Base-by-base conservation (phyloP, 92 coral and sea anemone genomes). In the Heliopora coerulea region DNA sequence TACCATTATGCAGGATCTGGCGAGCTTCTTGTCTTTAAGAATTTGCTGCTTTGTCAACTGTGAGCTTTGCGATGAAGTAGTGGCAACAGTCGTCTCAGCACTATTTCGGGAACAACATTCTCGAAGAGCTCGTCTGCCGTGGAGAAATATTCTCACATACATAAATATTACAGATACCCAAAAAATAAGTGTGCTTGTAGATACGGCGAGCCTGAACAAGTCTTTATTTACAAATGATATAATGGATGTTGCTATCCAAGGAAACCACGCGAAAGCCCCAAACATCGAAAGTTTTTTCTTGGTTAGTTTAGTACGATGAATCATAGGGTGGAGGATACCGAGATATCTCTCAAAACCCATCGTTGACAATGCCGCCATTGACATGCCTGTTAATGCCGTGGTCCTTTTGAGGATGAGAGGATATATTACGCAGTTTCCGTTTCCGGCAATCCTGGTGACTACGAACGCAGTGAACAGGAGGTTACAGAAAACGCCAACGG, bases 311-410 rank as follows among this genome's bases (percentile, higher is more conserved):
- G 3, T 27, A 0, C 15, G 19, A 61, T 61, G 67, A 61, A 2
- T 19, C 3, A 61, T 10, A 6, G 67, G 67, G 31, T 61, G 67
- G 15, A 61, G 6, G 2, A 61, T 42, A 14, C 67, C 67, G 39
- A 61, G 12, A 24, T 56, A 56, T 56, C 62, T 56, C 28, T 56
- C 62, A 19, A 56, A 1, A 19, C 23, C 23, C 30, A 58, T 58
- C 7, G 26, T 34, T 10, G 64, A 58, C 14, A 58, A 19, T 13
- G 64, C 27, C 64, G 10, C 11, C 18, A 58, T 26, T 26, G 64
- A 58, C 17, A 13, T 15, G 11, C 21, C 10, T 3, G 64, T 58
- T 34, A 58, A 8, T 7, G 18, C 15, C n/a, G 27, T 27, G 3
- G 64, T 26, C 1, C 31, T 21, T 25, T 24, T 58, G 17, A 19